A percentile compares a stretch with the other conserved stretches of the same genome.
phyloP scores from a whole-genome alignment of 2,888 invertebrate genomes.

The Drosophila acutilabella region DNA sequence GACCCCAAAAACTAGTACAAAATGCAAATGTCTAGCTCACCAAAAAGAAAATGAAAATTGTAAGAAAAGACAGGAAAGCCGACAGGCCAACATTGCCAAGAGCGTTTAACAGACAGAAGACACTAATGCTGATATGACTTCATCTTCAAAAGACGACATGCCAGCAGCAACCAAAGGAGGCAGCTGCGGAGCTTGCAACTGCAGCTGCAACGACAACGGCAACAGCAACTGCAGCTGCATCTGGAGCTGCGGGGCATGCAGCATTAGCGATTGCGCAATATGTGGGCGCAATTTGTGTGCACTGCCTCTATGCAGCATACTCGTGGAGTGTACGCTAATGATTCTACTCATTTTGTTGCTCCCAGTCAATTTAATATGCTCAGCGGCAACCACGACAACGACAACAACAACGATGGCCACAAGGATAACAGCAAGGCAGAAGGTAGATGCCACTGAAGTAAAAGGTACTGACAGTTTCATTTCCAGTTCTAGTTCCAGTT shows the following conservation, averaged over 20 bases:
- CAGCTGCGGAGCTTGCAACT: constrained; percentile 20
- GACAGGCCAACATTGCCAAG: constrained; percentile 57
- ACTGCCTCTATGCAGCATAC: neutral
- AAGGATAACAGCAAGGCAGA: constrained; percentile 48
- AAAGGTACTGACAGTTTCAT: constrained; percentile 35
- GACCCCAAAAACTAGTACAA: constrained; percentile 49
- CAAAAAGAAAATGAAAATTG: constrained; percentile 34
- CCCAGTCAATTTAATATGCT: constrained; percentile 80
- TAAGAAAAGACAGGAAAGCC: constrained; percentile 42
- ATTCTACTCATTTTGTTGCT: constrained; percentile 77
- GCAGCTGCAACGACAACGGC: constrained; percentile 25
- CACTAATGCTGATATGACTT: constrained; percentile 81
- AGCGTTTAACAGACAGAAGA: constrained; percentile 55
- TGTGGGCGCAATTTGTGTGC: constrained; percentile 55
- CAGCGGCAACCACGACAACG: constrained; percentile 31
- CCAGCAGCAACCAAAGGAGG: constrained; percentile 41
- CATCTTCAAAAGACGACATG: constrained; percentile 73
- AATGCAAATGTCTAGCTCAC: constrained; percentile 46
- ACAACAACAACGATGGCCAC: constrained; percentile 26
- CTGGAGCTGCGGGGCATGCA: constrained; percentile 19
- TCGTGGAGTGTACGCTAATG: constrained; percentile 69
- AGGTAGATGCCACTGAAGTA: constrained; percentile 10
- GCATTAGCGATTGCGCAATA: constrained; percentile 67
- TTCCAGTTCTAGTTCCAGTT: constrained; percentile 39
- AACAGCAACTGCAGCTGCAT: constrained; percentile 30